Base-by-base conservation (phyloP, 37 sponge, comb jelly and placozoan species). In the Axinella damicornis region DNA sequence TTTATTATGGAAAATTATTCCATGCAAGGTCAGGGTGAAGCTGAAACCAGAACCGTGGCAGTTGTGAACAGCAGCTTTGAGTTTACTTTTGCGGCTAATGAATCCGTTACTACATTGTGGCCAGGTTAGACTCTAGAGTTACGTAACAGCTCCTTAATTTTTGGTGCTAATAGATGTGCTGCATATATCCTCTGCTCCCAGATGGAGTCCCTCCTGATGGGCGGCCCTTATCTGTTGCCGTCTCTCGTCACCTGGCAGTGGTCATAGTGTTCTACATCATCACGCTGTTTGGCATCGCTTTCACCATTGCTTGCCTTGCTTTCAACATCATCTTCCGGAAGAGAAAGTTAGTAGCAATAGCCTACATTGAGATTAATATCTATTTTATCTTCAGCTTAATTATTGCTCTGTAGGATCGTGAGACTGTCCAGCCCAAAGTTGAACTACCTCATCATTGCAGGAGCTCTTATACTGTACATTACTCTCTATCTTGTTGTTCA, bases 161-260 rank as follows among this genome's bases (percentile, higher is more conserved):
- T 46, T 9, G 6, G 9, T 46, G 46, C 9, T 46, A 46, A 12
- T n/a, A n/a, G n/a, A n/a, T n/a, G n/a, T n/a, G n/a, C n/a, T 46
- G 6, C 9, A 4, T 46, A 4, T 46, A 4, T 46, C 9, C 46
- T 46, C 46, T 46, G 46, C 9, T 9, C 46, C 9, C 46, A 69
- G 71, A 69, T 69, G 71, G 71, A 35, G 71, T 69, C 22, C 71
- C 71, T 35, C 71, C 71, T 35, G 71, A 69, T 69, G 71, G 71
- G 5, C 28, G 36, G 9, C 71, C 71, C 5, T 4, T 69, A 4
- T 35, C 33, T 11, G 11, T 15, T 21, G 32, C 11, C 34, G 5
- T 6, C 2, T 19, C 37, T 31, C 5, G 6, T 21, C 21, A 30
- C 33, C 6, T 30, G 5, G 33, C 36, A 34, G 71, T 69, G 2